A percentile compares a stretch with the other conserved stretches of the same genome.
phyloP scores from a whole-genome alignment of 2,113 vertebrate species.

The Toxotes chatareus region DNA sequence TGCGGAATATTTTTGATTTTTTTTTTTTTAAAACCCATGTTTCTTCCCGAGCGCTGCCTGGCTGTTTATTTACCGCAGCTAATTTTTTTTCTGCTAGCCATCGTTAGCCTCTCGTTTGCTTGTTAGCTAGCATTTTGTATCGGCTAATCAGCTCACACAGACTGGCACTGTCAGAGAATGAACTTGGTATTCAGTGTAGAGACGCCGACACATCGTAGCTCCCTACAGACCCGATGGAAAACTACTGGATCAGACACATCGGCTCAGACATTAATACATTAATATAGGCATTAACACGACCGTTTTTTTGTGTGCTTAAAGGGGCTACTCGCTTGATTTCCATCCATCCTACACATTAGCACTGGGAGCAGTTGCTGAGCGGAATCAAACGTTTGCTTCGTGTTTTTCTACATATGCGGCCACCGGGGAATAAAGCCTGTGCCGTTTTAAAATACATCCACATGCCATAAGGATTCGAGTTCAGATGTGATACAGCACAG shows the following conservation, averaged over 20 bases:
- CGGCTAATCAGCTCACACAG: conserved; percentile 59
- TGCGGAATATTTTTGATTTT: background rate
- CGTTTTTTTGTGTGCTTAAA: conserved; percentile 12
- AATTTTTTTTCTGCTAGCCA: background rate
- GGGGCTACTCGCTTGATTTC: conserved; percentile 7
- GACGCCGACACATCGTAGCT: conserved; percentile 32
- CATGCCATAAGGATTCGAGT: background rate
- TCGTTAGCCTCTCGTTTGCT: conserved; percentile 45
- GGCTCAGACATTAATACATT: background rate
- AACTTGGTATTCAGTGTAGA: conserved; percentile 72
- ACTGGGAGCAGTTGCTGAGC: conserved; percentile 20
- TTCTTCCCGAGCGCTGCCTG: background rate
- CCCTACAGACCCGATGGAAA: conserved; percentile 29
- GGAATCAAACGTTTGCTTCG: conserved; percentile 19
- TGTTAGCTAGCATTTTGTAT: conserved; percentile 56
- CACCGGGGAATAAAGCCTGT: background rate
- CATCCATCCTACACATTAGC: conserved; percentile 28
- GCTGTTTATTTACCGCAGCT: background rate
- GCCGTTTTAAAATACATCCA: background rate
- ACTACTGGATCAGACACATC: background rate
- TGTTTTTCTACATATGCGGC: conserved; percentile 1
- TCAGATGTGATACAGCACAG: background rate
- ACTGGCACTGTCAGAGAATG: conserved; percentile 58
- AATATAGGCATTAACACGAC: background rate
- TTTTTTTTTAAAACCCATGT: background rate